Evolutionary conservation across 2,113 vertebrate species (phyloP).

Genomic region (Pituophis catenifer): DNA sequence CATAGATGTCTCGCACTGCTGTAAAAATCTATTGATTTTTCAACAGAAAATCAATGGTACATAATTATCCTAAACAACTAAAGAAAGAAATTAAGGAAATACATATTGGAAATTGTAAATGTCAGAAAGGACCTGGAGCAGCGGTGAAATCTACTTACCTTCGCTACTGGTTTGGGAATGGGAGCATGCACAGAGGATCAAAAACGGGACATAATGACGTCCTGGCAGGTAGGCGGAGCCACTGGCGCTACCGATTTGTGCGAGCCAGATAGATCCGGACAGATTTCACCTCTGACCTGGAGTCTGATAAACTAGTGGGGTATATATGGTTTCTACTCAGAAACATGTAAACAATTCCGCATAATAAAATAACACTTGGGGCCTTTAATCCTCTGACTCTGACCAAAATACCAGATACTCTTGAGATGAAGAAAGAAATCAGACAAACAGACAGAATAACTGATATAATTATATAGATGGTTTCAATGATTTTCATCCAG

Average conservation of each 20-base stretch:
- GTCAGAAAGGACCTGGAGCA: background rate
- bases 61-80: background rate
- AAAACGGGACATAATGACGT: too few species aligned
- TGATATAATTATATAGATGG: background rate
- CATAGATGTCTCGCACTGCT: background rate
- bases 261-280: too few species aligned
- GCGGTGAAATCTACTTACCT: too few species aligned
- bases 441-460: background rate
- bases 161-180: too few species aligned
- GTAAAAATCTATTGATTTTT: background rate
- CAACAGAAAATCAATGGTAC: background rate
- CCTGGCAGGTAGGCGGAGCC: too few species aligned
- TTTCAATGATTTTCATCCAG: background rate
- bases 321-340: background rate
- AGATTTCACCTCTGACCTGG: background rate
- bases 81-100: background rate
- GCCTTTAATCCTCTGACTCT: background rate
- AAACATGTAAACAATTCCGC: background rate
- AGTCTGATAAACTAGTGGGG: background rate
- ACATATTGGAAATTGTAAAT: background rate
- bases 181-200: too few species aligned
- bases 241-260: too few species aligned
- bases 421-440: background rate
- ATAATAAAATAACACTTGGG: background rate
- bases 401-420: background rate